Conservation (phyloP, 2,113 vertebrate genomes). For the Acanthochromis polyacanthus region DNA sequence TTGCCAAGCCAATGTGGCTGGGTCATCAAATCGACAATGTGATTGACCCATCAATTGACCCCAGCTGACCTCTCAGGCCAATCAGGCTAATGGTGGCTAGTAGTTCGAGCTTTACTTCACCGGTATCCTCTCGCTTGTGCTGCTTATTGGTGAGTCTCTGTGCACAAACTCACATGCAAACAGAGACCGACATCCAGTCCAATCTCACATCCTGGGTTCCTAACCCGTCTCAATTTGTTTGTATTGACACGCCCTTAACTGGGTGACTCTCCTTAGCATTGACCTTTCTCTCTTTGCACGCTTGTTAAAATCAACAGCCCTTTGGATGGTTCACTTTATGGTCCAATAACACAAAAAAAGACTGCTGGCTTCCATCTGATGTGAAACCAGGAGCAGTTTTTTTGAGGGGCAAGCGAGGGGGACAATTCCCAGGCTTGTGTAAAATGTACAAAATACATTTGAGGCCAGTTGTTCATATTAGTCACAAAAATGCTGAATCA, state of each 20-base stretch:
- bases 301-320: conserved; percentile 67
- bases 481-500: conserved; percentile 66
- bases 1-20: conserved; percentile 63
- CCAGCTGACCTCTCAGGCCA: conserved; percentile 80
- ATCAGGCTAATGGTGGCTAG: conserved; percentile 84
- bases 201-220: conserved; percentile 62
- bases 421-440: not conserved
- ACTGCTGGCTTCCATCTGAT: not conserved
- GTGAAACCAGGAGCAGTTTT: not conserved
- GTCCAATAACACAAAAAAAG: conserved; percentile 18
- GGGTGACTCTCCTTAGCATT: conserved; percentile 65
- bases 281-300: conserved; percentile 68
- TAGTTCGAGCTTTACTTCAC: conserved; percentile 55
- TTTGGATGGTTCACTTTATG: conserved; percentile 42
- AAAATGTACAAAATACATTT: conserved; percentile 29
- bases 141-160: conserved; percentile 23
- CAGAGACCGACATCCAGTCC: conserved; percentile 29
- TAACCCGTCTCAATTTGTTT: conserved; percentile 74
- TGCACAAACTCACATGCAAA: conserved; percentile 25
- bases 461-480: conserved; percentile 40
- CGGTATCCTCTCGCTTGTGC: conserved; percentile 50
- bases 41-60: conserved; percentile 85
- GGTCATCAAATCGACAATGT: conserved; percentile 82
- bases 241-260: conserved; percentile 57
- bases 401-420: not conserved